Base-by-base conservation (phyloP, 2,888 invertebrate species). In the Lordiphosa andalusiaca region DNA sequence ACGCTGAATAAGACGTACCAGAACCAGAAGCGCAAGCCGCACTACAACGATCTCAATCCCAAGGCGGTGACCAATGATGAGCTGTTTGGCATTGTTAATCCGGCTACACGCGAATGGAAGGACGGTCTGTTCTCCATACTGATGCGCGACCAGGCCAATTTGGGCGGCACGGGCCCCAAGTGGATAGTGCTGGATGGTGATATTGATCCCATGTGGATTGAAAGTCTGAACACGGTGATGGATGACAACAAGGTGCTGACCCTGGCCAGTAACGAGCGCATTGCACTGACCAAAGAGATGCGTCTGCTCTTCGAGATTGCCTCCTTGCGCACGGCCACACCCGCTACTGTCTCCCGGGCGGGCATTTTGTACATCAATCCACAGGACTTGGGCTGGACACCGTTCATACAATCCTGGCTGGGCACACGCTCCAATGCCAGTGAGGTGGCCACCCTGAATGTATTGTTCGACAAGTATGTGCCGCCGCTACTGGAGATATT, bases 171-270 rank as follows among this genome's bases (percentile, higher is more conserved):
- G 78, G 94, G 95, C 0, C 95, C 96, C 0, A 97, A 97, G 88
- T 98, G 98, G 98, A 96, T 98, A 76, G 95, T 98, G 6, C 91
- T 97, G 44, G 98, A 98, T 88, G 98, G 98, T 13, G 98, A 98
- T 86, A 98, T 98, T 75, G 98, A 98, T 91, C 98, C 98, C 1
- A 98, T 98, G 97, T 98, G 98, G 98, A 98, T 98, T 84, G 98
- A 98, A 90, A 97, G 97, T 33, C 91, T 98, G 25, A 98, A 98
- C 87, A 98, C 98, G 3, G 93, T 98, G 13, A 98, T 98, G 98
- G 98, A 98, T 88, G 98, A 98, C 87, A 98, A 98, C 89, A 98
- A 98, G 91, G 94, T 94, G 4, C 88, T 98, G 67, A 98, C 98
- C 0, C 90, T 98, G 73, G 98, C 98, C 5, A 97, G 97, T 88